Evolutionary conservation across 2,888 invertebrate species (phyloP), one percentile per base, ranked within the genome.

Genomic region (Zygaena filipendulae): DNA sequence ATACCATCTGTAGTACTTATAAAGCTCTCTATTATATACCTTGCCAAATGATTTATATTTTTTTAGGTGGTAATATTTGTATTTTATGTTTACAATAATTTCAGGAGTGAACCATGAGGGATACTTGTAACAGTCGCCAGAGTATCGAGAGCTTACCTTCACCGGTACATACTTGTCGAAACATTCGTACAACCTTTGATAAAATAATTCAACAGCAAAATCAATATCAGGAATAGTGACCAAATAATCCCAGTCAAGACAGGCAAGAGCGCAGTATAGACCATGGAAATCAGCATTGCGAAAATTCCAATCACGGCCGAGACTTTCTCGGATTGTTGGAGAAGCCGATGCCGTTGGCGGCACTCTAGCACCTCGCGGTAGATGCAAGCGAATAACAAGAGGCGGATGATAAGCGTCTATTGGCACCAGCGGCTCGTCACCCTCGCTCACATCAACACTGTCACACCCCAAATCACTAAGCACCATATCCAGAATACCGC

Each of bases 401-500:
- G n/a, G n/a, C n/a, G n/a, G n/a, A n/a, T n/a, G n/a, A n/a, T 16
- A 10, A 18, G 23, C 10, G 21, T 21, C 14, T 6, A n/a, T n/a
- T 5, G 27, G 27, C 11, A 27, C 27, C 11, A 27, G 23, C 3
- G 27, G 13, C 9, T 22, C 22, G 7, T n/a, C 18, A 3, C 10
- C 22, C 10, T 10, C 22, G n/a, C 10, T 7, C 22, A 27, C 23
- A 8, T 14, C n/a, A 3, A 13, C n/a, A 13, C 13, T n/a, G 23
- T 13, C 23, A 11, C 4, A 23, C n/a, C n/a, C n/a, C n/a, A n/a
- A n/a, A n/a, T n/a, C n/a, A n/a, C n/a, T n/a, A n/a, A n/a, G 27
- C 3, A 28, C 23, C 8, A 28, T 18, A 21, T 27, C 27, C 18
- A 27, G 14, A 4, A 27, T 22, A 8, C 22, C 27, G 9, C 22